Evolutionary conservation across 2,888 invertebrate species (phyloP).

Genomic region (Mamestra brassicae): DNA sequence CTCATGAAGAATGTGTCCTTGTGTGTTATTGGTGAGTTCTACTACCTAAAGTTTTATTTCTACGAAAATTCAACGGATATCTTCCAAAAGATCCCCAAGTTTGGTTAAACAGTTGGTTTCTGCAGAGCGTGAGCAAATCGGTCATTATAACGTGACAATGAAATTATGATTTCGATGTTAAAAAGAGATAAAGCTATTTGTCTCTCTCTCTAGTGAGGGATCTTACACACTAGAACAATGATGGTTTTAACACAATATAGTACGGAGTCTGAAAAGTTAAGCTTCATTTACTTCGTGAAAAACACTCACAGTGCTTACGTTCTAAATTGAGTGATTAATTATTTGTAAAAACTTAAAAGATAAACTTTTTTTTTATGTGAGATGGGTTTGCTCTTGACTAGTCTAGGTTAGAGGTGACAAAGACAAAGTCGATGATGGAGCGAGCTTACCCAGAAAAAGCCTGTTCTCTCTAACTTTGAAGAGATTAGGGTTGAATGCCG

Average conservation of each 20-base stretch:
- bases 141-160: too few species aligned
- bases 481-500: too few species aligned
- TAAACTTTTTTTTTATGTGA: not conserved
- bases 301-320: too few species aligned
- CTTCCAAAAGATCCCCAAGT: not conserved
- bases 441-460: too few species aligned
- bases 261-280: not conserved
- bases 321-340: not conserved
- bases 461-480: too few species aligned
- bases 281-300: too few species aligned
- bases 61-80: not conserved
- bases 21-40: constrained; percentile 81
- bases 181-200: not conserved
- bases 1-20: constrained; percentile 70
- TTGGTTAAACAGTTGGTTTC: not conserved
- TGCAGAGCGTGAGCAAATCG: not conserved
- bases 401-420: too few species aligned
- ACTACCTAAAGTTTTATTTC: not conserved
- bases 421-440: too few species aligned
- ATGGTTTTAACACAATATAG: not conserved
- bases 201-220: not conserved
- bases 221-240: not conserved
- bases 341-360: not conserved
- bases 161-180: not conserved
- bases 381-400: too few species aligned